Conservation (phyloP, 1,140 invertebrate species). For the Drosophila lini region DNA sequence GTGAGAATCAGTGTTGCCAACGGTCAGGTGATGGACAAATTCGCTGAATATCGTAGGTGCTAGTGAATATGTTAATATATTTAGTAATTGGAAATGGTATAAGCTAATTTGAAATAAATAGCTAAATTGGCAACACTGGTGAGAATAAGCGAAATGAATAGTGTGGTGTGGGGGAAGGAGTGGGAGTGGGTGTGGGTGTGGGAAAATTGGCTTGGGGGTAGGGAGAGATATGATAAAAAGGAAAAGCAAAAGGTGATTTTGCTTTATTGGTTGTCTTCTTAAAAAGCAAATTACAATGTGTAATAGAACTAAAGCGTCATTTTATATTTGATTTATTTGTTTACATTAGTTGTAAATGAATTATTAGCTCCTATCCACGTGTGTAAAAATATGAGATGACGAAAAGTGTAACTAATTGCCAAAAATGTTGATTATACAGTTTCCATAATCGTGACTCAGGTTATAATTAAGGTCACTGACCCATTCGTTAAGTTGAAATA, state of each 20-base stretch:
- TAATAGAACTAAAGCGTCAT: not conserved
- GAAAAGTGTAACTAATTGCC: not conserved
- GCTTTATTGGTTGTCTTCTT: not conserved
- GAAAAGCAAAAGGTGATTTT: not conserved
- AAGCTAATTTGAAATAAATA: not conserved
- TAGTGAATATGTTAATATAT: not conserved
- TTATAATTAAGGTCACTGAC: not conserved
- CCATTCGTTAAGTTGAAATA: not conserved
- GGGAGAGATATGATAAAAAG: not conserved
- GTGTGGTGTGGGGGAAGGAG: not conserved
- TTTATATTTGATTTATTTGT: not conserved
- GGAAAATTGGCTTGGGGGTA: not conserved
- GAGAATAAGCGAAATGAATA: not conserved
- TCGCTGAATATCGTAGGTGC: not conserved
- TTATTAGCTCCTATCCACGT: not conserved
- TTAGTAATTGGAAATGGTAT: no score
- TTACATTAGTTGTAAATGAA: not conserved
- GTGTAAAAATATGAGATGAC: not conserved
- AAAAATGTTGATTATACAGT: not conserved
- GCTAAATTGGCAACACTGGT: not conserved
- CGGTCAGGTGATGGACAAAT: not conserved
- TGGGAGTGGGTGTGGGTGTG: not conserved
- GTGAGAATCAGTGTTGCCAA: constrained; percentile 77
- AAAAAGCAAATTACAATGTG: not conserved
- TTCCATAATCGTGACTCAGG: not conserved